Conservation (phyloP, 2,797 vertebrate species). For the Semotilus atromaculatus region DNA sequence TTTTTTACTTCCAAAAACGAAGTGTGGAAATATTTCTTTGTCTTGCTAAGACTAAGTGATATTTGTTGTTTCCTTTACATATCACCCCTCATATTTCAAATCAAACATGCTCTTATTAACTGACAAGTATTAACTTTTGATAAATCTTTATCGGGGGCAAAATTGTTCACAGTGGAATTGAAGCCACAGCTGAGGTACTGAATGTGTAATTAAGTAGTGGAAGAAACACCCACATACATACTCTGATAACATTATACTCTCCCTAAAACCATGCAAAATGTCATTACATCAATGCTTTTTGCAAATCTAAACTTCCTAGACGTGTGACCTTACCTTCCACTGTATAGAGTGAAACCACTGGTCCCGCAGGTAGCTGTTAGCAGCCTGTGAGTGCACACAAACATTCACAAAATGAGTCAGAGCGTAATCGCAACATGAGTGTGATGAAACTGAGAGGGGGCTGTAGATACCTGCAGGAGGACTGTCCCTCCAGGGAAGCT, state of each 20-base stretch:
- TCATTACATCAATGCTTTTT: neutral
- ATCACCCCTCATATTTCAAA: neutral
- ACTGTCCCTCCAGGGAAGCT: conserved; percentile 95
- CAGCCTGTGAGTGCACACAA: conserved; percentile 85
- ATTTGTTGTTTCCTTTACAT: neutral
- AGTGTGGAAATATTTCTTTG: neutral
- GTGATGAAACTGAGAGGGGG: neutral
- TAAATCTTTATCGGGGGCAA: neutral
- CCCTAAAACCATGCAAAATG: neutral
- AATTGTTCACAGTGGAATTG: neutral
- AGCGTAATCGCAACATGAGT: conserved; percentile 1
- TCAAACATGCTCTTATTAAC: neutral
- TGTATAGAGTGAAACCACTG: conserved; percentile 99
- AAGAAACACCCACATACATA: neutral
- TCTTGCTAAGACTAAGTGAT: neutral
- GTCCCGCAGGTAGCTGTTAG: conserved; percentile 98
- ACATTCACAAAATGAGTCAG: conserved; percentile 28
- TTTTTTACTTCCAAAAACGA: neutral
- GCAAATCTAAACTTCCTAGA: conserved; percentile 5
- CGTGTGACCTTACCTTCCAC: conserved; percentile 90
- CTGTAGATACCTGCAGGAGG: conserved; percentile 88
- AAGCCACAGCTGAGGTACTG: neutral
- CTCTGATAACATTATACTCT: neutral
- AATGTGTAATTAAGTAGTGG: neutral
- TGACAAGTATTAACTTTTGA: neutral